Conservation (phyloP, 2,888 invertebrate species). For the Polyommatus iphigenia region DNA sequence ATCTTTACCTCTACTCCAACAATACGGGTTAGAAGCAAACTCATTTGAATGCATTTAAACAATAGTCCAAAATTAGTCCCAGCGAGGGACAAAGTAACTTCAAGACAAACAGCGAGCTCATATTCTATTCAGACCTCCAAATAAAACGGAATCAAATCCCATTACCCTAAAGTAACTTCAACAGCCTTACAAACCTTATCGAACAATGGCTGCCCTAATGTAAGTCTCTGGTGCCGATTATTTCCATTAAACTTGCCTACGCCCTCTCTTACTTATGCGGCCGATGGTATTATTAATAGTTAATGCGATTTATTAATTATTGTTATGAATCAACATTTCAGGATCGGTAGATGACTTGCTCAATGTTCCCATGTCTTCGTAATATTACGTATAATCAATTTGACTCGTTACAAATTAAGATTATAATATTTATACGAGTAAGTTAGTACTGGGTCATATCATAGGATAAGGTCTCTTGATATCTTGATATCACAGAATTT, state of each 20-base stretch:
- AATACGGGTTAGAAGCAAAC: not conserved
- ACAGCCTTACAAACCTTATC: slow-evolving; percentile 41
- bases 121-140: slow-evolving; percentile 4
- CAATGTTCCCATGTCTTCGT: not conserved
- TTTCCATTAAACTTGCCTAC: slow-evolving; percentile 43
- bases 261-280: slow-evolving; percentile 42
- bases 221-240: slow-evolving; percentile 41
- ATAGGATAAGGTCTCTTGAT: too few relatives aligned
- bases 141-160: slow-evolving; percentile 34
- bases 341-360: slow-evolving; percentile 14
- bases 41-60: not conserved
- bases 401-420: too few relatives aligned
- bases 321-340: slow-evolving; percentile 3
- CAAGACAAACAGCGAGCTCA: slow-evolving; percentile 15
- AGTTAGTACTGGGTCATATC: too few relatives aligned
- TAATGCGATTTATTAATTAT: slow-evolving; percentile 32
- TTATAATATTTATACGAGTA: too few relatives aligned
- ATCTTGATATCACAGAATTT: too few relatives aligned
- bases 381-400: too few relatives aligned
- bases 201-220: slow-evolving; percentile 42
- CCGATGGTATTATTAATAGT: slow-evolving; percentile 39
- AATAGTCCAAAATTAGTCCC: slow-evolving; percentile 11
- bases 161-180: slow-evolving; percentile 37
- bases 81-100: not conserved
- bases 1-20: not conserved